Base-by-base conservation (phyloP, 2,888 invertebrate species). In the Fissipunctia ypsillon region DNA sequence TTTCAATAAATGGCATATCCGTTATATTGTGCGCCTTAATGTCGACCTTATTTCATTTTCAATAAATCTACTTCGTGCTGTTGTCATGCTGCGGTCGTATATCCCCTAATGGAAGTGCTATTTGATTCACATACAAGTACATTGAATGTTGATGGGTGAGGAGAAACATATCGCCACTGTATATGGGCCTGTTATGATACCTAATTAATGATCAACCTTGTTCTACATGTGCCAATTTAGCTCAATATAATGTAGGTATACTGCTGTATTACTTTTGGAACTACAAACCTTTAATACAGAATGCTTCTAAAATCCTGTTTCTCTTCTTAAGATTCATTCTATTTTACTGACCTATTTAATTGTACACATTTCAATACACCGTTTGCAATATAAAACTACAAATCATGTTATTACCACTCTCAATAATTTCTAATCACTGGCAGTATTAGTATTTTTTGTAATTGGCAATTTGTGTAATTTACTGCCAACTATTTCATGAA, bases 11-110 rank as follows among this genome's bases (percentile, higher is more conserved):
- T 84, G 59, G 38, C 60, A 71, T 84, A 84, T 76, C 76, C 80
- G 74, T 64, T 70, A 66, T 0, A 50, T 56, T 63, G 38, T 52
- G 28, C 54, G 52, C 14, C 14, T 63, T 70, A 82, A 45, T 80
- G 56, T 80, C 65, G 70, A 81, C 81, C 80, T 85, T 86, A 87
- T 78, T 77, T 64, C 70, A n/a, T 69, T 57, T n/a, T n/a, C 10
- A 64, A 70, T 84, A 75, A 77, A 75, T 61, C 60, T 67, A 60
- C 25, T 70, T 43, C 73, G 52, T 68, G 61, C 61, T 69, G 66
- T 74, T 74, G 73, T 67, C 50, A 67, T 43, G 66, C 56, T 43
- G 59, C 2, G 60, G 38, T 43, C 38, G 70, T 66, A 50, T 69
- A 61, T 70, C 66, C 61, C 69, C 1, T 67, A 80, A 25, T 75